A percentile compares a stretch with the other conserved stretches of the same genome.
Conservation (phyloP, 30 jellyfish, hydroid and myxozoan genomes). For the Hydractinia echinata region DNA sequence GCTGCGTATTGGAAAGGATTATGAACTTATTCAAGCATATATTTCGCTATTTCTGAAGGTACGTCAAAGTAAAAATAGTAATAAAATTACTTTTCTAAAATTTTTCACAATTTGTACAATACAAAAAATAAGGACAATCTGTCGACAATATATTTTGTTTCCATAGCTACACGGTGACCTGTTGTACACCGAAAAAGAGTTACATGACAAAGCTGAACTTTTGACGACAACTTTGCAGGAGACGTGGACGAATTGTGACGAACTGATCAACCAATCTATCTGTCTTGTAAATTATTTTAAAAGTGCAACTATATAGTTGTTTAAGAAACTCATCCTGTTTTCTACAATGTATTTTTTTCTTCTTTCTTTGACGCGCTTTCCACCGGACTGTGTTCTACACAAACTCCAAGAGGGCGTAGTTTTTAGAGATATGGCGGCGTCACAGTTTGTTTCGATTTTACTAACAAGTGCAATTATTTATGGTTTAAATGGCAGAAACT, state of each 20-base stretch:
- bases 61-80: not conserved
- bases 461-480: no score
- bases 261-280: constrained; percentile 50
- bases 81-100: not conserved
- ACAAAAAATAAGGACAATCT: not conserved
- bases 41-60: constrained; percentile 85
- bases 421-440: no score
- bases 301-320: constrained; percentile 41
- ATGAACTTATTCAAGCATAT: constrained; percentile 78
- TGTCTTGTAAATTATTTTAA: constrained; percentile 45
- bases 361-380: no score
- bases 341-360: no score
- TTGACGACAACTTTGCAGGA: constrained; percentile 36
- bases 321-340: no score
- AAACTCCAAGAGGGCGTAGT: no score
- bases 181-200: constrained; percentile 41
- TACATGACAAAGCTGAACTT: constrained; percentile 45
- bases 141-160: constrained; percentile 11
- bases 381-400: no score
- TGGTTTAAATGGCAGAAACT: no score
- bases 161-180: constrained; percentile 74
- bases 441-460: no score
- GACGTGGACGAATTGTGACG: constrained; percentile 78
- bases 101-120: not conserved
- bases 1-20: constrained; percentile 57